Conservation (phyloP, 2,797 vertebrate genomes). For the Platalea minor region DNA sequence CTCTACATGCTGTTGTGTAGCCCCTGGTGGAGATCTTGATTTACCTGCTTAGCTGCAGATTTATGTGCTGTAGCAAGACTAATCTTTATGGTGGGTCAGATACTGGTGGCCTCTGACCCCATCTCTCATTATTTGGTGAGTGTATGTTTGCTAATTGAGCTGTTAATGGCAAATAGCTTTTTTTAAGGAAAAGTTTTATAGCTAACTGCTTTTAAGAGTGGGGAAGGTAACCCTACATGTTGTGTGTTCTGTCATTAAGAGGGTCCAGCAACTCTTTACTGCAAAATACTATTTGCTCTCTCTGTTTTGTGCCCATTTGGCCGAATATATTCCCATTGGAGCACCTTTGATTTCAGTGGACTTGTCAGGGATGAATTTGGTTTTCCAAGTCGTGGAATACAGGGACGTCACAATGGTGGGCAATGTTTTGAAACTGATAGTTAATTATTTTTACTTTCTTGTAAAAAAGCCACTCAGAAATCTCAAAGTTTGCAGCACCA, state of each 20-base stretch:
- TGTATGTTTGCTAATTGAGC: neutral
- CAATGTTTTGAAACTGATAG: neutral
- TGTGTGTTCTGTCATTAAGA: neutral
- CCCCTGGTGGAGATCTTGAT: neutral
- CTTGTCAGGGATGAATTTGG: neutral
- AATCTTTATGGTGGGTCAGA: neutral
- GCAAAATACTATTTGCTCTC: neutral
- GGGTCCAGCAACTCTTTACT: neutral
- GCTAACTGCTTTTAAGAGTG: neutral
- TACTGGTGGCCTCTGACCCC: neutral
- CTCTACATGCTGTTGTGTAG: neutral
- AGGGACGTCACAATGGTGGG: neutral
- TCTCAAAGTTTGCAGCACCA: neutral
- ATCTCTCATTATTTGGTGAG: neutral
- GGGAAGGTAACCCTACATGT: neutral
- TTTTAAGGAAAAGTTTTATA: neutral
- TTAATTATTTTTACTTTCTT: neutral
- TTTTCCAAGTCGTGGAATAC: neutral
- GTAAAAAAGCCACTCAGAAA: neutral
- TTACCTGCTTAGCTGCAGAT: neutral
- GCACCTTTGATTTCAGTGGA: neutral
- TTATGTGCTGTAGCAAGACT: neutral
- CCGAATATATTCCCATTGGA: neutral
- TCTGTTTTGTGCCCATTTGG: neutral
- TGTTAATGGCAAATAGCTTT: neutral